Percentiles rank a stretch among this genome's conserved stretches.
Evolutionary conservation across 2,113 vertebrate species (phyloP).

Genomic region (Anarhynchus alexandrinus): DNA sequence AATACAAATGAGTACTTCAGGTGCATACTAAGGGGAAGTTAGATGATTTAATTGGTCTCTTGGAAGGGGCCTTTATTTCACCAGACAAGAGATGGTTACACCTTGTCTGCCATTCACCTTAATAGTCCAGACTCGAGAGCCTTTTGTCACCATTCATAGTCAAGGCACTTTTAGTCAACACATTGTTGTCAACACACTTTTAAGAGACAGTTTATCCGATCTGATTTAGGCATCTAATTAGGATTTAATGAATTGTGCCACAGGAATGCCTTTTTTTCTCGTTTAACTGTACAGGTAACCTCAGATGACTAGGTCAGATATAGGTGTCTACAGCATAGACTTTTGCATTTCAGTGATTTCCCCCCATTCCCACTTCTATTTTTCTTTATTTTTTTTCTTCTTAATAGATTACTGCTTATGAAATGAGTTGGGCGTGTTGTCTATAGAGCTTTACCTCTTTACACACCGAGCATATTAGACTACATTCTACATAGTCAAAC

Average conservation of each 20-base stretch:
- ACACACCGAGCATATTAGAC: background rate
- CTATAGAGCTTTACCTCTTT: background rate
- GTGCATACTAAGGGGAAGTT: background rate
- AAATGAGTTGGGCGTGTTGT: background rate
- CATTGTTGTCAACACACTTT: background rate
- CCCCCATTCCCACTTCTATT: background rate
- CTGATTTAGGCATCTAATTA: slow-evolving; percentile 22
- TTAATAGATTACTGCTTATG: background rate
- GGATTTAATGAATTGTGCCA: background rate
- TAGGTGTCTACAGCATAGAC: background rate
- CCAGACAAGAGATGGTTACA: background rate
- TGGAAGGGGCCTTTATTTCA: slow-evolving; percentile 1
- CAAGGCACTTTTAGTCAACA: background rate
- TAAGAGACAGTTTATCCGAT: background rate
- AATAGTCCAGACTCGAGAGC: background rate
- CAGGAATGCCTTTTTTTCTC: background rate
- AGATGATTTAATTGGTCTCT: background rate
- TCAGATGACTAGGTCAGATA: background rate
- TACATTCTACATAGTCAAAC: background rate
- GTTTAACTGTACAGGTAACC: background rate
- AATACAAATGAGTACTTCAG: background rate
- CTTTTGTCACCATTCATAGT: background rate
- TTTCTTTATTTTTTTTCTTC: background rate
- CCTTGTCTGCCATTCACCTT: background rate
- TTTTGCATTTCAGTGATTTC: background rate